Evolutionary conservation across 2,797 vertebrate species (phyloP), one percentile per base, ranked within the genome.

Genomic region (Rhynchonycteris naso): DNA sequence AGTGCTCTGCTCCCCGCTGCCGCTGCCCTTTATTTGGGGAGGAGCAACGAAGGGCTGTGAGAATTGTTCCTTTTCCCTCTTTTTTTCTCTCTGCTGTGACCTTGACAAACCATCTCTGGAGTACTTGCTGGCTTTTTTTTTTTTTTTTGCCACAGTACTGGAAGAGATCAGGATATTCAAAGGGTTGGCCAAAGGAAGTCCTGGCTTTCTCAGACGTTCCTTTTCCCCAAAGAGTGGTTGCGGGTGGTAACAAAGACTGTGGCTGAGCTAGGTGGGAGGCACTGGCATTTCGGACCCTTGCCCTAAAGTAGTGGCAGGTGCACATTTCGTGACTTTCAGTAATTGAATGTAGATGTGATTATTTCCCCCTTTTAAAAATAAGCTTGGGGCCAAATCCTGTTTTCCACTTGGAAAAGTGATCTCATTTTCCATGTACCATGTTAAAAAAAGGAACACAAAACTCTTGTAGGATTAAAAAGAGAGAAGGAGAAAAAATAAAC

Each of bases 61-160:
- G 98, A 97, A 94, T 97, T 97, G 65, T 97, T 97, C 95, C 95
- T 92, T 90, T 91, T 63, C 94, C 97, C 93, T 87, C 90, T 68
- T 76, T 83, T 84, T 97, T 97, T 97, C 94, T 97, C 96, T 98
- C 89, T 94, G 97, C 95, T 84, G 1, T 97, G 98, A 98, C 98
- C 98, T 98, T 98, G 98, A 98, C 96, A 80, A 97, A 97, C 96
- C 96, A 47, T 94, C 98, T 99, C 98, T 98, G 98, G 99, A 98
- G 98, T 98, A 76, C 97, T 98, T 97, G 96, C 96, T 97, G 97
- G 98, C 95, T 97, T 50, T 95, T 97, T 86, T 98, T 97, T 91
- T 88, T 98, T 97, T 91, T 98, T 97, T 97, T 98, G 95, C 94
- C 95, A 52, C 61, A 96, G 94, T 92, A 96, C 93, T 96, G 97